Evolutionary conservation across 2,888 invertebrate genomes (phyloP).

Genomic region (Operophtera brumata): DNA sequence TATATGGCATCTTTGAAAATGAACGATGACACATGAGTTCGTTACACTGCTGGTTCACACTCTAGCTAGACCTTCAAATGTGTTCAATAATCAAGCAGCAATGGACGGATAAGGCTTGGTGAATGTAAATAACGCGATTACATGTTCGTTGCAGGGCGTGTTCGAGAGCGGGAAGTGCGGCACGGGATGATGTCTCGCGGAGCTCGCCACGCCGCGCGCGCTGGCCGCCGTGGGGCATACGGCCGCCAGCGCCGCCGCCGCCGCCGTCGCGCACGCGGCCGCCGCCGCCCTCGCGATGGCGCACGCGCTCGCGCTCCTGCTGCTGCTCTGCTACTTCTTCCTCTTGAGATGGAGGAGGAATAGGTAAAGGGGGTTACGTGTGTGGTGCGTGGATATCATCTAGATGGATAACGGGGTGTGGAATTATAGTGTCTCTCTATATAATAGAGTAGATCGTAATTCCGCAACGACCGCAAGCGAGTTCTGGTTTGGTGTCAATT

Average conservation of each 20-base stretch:
- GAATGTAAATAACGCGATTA: too few relatives aligned
- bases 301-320: constrained; percentile 46
- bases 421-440: too few relatives aligned
- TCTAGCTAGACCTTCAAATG: too few relatives aligned
- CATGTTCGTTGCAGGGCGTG: constrained; percentile 77
- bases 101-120: too few relatives aligned
- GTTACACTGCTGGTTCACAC: too few relatives aligned
- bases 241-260: constrained; percentile 39
- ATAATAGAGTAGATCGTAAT: too few relatives aligned
- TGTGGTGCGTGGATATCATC: too few relatives aligned
- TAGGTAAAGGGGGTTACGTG: not conserved
- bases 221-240: constrained; percentile 36
- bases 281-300: constrained; percentile 42
- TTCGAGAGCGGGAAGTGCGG: constrained; percentile 94
- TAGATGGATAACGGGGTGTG: too few relatives aligned
- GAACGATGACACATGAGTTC: too few relatives aligned
- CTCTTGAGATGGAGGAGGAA: not conserved
- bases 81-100: too few relatives aligned
- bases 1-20: not conserved
- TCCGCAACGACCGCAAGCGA: too few relatives aligned
- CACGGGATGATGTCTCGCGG: constrained; percentile 82
- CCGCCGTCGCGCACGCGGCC: constrained; percentile 34
- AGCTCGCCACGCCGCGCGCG: constrained; percentile 58
- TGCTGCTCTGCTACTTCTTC: constrained; percentile 45
- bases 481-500: too few relatives aligned